Evolutionary conservation across 2,113 vertebrate genomes (phyloP).

Genomic region (Bostrychus sinensis): DNA sequence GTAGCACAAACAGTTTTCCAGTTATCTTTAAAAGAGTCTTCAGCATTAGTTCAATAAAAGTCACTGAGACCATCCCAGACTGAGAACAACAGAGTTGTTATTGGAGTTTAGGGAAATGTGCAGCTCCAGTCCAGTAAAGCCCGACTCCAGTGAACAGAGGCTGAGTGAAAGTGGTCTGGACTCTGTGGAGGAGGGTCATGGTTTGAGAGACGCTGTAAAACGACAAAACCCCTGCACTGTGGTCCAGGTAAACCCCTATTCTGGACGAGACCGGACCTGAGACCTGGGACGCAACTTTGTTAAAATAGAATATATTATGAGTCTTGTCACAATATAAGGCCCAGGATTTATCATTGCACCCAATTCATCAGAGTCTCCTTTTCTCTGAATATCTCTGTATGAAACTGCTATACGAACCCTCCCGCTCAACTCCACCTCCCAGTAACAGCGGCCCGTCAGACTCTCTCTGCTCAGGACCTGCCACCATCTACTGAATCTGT

Average conservation of each 20-base stretch:
- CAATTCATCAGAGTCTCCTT: no score
- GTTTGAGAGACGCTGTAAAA: background rate
- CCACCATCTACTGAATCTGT: no score
- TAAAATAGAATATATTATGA: background rate
- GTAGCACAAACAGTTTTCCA: no score
- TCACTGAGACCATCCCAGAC: no score
- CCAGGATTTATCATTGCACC: background rate
- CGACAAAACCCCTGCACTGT: background rate
- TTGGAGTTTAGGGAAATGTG: background rate
- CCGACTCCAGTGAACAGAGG: background rate
- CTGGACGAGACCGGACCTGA: background rate
- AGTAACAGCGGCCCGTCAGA: no score
- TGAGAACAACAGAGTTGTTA: no score
- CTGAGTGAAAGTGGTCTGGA: background rate
- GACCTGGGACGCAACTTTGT: background rate
- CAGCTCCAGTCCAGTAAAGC: background rate
- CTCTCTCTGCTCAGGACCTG: no score
- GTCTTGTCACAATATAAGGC: background rate
- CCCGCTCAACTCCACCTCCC: no score
- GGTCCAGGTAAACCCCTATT: background rate
- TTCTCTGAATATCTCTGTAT: no score
- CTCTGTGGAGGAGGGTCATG: background rate
- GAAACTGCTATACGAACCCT: no score
- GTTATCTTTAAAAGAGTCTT: no score
- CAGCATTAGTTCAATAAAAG: no score